phyloP scores from a whole-genome alignment of 2,113 vertebrate genomes.

The Cygnus buccinator region DNA sequence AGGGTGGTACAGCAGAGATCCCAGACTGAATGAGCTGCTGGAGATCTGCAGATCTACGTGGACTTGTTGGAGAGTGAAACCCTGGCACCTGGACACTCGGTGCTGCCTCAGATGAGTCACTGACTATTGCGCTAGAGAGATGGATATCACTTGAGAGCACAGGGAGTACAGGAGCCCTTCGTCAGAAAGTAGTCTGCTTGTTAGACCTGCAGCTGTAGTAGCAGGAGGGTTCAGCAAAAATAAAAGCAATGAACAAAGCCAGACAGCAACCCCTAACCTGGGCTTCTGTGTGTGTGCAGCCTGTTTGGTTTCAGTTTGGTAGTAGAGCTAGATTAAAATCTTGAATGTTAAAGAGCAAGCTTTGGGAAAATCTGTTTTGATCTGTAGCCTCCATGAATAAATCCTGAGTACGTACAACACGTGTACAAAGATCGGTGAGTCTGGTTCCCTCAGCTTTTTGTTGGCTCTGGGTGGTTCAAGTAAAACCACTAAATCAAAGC shows the following conservation, averaged over 20 bases:
- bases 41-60: constrained; percentile 9
- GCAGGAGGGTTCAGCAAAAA: neutral
- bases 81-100: neutral
- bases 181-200: neutral
- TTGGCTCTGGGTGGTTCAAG: constrained; percentile 10
- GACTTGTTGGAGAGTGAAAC: constrained; percentile 13
- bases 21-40: neutral
- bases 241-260: neutral
- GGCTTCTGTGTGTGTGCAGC: neutral
- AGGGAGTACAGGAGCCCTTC: neutral
- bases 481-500: constrained; percentile 42
- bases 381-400: constrained; percentile 7
- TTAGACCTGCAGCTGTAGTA: neutral
- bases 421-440: neutral
- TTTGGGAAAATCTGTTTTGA: constrained; percentile 3
- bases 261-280: neutral
- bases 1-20: constrained; percentile 14
- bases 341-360: neutral
- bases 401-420: neutral
- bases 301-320: neutral
- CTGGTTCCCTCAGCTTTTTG: neutral
- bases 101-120: constrained; percentile 1
- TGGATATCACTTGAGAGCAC: neutral
- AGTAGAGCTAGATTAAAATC: neutral
- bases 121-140: neutral